Conservation (phyloP, 2,888 invertebrate genomes). For the Lasioglossum leucozonium region DNA sequence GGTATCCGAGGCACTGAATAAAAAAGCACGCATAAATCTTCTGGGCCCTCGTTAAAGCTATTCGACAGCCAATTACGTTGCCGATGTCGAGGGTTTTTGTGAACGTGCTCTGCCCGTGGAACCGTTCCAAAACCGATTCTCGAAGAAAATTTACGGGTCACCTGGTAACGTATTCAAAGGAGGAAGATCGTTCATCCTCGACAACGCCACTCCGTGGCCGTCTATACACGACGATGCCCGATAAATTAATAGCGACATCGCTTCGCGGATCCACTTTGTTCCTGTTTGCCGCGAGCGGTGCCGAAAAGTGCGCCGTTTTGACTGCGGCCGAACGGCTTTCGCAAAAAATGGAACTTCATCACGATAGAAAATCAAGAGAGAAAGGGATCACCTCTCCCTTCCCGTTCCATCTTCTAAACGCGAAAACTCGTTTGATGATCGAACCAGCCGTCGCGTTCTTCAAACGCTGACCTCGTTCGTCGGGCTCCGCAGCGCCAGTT, state of each 20-base stretch:
- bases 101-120: slow-evolving; percentile 66
- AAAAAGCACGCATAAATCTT: slow-evolving; percentile 71
- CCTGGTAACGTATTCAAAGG: slow-evolving; percentile 63
- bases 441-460: not conserved
- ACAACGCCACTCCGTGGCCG: slow-evolving; percentile 24
- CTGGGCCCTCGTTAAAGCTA: slow-evolving; percentile 65
- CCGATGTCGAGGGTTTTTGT: slow-evolving; percentile 68
- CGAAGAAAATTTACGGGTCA: slow-evolving; percentile 71
- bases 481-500: not conserved
- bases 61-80: slow-evolving; percentile 74
- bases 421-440: not conserved
- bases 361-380: not conserved
- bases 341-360: not conserved
- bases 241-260: slow-evolving; percentile 42
- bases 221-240: slow-evolving; percentile 41
- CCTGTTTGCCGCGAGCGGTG: not conserved
- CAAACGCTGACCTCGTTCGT: not conserved
- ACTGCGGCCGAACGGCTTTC: not conserved
- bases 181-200: slow-evolving; percentile 58
- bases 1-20: slow-evolving; percentile 44
- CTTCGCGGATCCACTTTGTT: not conserved
- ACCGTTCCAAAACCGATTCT: slow-evolving; percentile 70
- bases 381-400: not conserved
- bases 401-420: not conserved
- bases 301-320: not conserved